Percentiles rank a stretch among this genome's conserved stretches.
These are phyloP conservation scores for Brachyalestes nurse DNA, from an alignment of 2,797 vertebrate genomes.

Conservation along the genomic window DNA sequence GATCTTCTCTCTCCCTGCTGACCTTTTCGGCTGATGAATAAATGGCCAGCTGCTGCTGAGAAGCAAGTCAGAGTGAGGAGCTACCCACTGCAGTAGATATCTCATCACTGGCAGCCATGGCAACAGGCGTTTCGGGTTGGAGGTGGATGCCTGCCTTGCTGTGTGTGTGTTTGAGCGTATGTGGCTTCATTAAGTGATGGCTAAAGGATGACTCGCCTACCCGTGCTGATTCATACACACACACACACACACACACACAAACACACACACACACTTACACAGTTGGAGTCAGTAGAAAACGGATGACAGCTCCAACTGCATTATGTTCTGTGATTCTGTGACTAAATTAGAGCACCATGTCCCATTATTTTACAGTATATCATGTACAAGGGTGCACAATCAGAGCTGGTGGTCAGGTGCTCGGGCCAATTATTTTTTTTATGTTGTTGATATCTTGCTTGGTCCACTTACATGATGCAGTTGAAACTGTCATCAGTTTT, in stretches of 20 bases:
- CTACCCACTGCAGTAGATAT: slow-evolving; percentile 23
- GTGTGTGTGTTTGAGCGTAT: neutral
- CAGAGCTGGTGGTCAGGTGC: too few relatives aligned
- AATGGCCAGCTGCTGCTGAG: neutral
- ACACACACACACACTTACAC: neutral
- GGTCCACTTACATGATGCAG: too few relatives aligned
- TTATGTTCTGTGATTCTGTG: neutral
- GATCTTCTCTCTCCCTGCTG: slow-evolving; percentile 28
- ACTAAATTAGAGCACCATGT: too few relatives aligned
- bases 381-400: too few relatives aligned
- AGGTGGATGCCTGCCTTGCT: slow-evolving; percentile 23
- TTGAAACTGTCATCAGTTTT: too few relatives aligned
- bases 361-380: too few relatives aligned
- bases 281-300: neutral
- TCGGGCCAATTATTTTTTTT: too few relatives aligned
- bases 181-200: slow-evolving; percentile 2
- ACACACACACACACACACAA: neutral
- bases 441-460: too few relatives aligned
- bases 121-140: slow-evolving; percentile 51
- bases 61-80: neutral
- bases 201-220: neutral
- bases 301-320: neutral
- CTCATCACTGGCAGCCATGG: slow-evolving; percentile 51
- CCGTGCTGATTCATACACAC: neutral
- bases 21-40: slow-evolving; percentile 25